Percentiles rank a stretch among this genome's conserved stretches.
Evolutionary conservation across 2,113 vertebrate genomes (phyloP).

Genomic region (Rynchops niger): DNA sequence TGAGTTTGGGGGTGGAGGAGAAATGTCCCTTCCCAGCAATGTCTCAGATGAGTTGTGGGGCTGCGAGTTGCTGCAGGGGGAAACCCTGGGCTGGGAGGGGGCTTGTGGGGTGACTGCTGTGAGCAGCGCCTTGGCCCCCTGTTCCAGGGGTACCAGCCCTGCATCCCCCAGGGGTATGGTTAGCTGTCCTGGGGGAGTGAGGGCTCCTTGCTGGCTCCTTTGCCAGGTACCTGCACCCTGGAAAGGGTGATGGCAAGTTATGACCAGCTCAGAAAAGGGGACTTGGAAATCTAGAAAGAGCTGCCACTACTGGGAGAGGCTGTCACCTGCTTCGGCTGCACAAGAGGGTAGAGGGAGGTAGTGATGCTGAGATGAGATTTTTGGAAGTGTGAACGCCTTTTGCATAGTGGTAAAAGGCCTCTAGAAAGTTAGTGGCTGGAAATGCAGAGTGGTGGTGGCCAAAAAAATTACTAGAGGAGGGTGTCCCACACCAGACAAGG

Average conservation of each 20-base stretch:
- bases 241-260: neutral
- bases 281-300: neutral
- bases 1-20: neutral
- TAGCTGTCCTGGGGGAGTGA: neutral
- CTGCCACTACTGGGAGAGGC: neutral
- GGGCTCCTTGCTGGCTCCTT: neutral
- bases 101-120: neutral
- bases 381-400: neutral
- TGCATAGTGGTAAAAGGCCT: neutral
- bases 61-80: neutral
- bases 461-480: neutral
- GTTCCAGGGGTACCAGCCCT: neutral
- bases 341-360: neutral
- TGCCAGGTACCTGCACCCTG: neutral
- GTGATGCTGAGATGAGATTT: neutral
- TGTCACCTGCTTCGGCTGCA: neutral
- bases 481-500: neutral
- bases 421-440: neutral
- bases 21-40: neutral
- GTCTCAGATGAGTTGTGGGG: neutral
- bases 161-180: neutral
- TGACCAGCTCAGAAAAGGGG: neutral
- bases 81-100: neutral
- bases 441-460: neutral
- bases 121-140: neutral